Evolutionary conservation across 2,888 invertebrate species (phyloP).

Genomic region (Bibio marci): DNA sequence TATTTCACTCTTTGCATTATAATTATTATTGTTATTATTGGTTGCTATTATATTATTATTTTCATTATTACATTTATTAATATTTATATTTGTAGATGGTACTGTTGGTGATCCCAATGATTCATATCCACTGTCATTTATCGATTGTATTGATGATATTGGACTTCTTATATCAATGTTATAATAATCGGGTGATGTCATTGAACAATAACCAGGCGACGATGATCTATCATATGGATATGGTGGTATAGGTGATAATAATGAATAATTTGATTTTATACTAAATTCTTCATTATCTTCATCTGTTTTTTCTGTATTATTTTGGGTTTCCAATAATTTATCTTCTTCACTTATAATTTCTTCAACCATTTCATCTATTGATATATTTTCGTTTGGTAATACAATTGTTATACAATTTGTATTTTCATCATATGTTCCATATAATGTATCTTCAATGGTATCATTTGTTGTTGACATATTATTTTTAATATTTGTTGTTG

Average conservation of each 20-base stretch:
- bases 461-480: background rate
- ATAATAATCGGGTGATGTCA: background rate
- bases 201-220: background rate
- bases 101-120: slow-evolving; percentile 43
- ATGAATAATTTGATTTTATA: slow-evolving; percentile 1
- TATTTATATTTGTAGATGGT: no score
- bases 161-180: slow-evolving; percentile 8
- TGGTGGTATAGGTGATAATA: slow-evolving; percentile 4
- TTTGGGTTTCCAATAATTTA: slow-evolving; percentile 7
- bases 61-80: no score
- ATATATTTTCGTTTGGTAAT: slow-evolving; percentile 40
- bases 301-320: slow-evolving; percentile 15
- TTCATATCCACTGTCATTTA: slow-evolving; percentile 48
- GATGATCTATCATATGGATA: background rate
- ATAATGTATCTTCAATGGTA: slow-evolving; percentile 36
- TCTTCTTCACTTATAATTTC: slow-evolving; percentile 29
- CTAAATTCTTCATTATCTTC: slow-evolving; percentile 15
- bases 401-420: slow-evolving; percentile 58
- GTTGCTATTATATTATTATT: no score
- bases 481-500: background rate
- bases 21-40: no score
- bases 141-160: slow-evolving; percentile 16
- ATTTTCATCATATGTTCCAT: slow-evolving; percentile 53
- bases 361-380: slow-evolving; percentile 30
- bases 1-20: no score